These are phyloP conservation scores for Xiphophorus maculatus DNA, from an alignment of 2,113 vertebrate species.

Conservation along the genomic window DNA sequence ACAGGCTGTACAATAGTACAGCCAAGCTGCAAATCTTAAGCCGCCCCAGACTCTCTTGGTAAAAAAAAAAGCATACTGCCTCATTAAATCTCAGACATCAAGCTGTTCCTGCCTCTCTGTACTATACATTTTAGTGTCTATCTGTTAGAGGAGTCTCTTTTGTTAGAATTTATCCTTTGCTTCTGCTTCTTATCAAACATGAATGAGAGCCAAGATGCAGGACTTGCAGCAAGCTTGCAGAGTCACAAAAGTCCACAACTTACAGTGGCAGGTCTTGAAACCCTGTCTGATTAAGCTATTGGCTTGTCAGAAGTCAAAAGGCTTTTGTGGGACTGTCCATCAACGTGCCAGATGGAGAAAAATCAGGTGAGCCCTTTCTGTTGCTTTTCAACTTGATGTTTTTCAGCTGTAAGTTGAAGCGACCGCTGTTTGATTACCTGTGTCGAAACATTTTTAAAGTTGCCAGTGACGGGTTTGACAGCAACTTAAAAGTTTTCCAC, in stretches of 20 bases:
- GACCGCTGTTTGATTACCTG: background rate
- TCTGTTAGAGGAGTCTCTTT: conserved; percentile 73
- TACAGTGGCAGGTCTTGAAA: conserved; percentile 61
- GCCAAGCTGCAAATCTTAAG: conserved; percentile 90
- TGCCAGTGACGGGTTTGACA: conserved; percentile 7
- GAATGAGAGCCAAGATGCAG: conserved; percentile 67
- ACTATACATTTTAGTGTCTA: conserved; percentile 65
- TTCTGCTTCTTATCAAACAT: conserved; percentile 70
- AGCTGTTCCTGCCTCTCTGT: conserved; percentile 68
- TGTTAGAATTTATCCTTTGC: conserved; percentile 74
- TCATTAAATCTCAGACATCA: conserved; percentile 91
- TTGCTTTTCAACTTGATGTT: conserved; percentile 27
- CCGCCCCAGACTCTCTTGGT: conserved; percentile 86
- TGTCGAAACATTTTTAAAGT: conserved; percentile 18
- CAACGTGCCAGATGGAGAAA: conserved; percentile 42
- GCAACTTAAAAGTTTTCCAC: conserved; percentile 18
- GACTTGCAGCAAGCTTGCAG: conserved; percentile 52
- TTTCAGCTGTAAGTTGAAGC: conserved; percentile 16
- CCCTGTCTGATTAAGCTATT: conserved; percentile 63
- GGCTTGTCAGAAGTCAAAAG: conserved; percentile 62
- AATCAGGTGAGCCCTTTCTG: conserved; percentile 41
- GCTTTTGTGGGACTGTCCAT: conserved; percentile 61
- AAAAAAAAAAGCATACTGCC: conserved; percentile 93
- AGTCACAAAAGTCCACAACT: conserved; percentile 62
- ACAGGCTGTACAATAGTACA: conserved; percentile 91